Conservation (phyloP, 2,888 invertebrate species). For the Trisateles emortualis region DNA sequence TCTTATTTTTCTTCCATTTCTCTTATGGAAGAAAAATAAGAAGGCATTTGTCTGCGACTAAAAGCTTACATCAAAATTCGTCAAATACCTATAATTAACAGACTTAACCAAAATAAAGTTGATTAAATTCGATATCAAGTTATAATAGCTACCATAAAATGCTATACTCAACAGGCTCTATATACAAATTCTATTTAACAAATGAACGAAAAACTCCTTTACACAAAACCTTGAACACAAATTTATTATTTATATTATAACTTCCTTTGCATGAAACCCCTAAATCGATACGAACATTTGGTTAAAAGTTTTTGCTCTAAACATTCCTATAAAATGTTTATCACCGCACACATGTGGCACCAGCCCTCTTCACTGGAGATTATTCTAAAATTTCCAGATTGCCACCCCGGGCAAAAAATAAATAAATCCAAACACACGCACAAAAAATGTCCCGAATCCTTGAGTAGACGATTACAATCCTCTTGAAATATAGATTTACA, state of each 20-base stretch:
- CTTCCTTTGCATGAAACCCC: conserved; percentile 76
- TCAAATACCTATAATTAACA: no score
- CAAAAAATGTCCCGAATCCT: conserved; percentile 82
- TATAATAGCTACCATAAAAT: no score
- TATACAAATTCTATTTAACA: neutral
- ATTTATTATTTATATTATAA: conserved; percentile 76
- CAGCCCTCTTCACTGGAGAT: conserved; percentile 79
- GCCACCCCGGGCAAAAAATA: conserved; percentile 85
- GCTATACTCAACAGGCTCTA: no score
- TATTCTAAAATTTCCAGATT: conserved; percentile 86
- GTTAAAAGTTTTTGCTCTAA: conserved; percentile 80
- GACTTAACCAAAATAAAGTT: no score
- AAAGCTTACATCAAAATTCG: no score
- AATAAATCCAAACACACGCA: conserved; percentile 78
- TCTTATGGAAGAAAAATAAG: no score
- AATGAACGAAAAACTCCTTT: conserved; percentile 16
- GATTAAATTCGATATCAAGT: no score
- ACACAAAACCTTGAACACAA: conserved; percentile 42
- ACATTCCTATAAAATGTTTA: conserved; percentile 87
- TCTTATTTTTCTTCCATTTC: no score
- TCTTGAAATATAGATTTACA: conserved; percentile 78
- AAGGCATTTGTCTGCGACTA: no score
- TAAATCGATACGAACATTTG: conserved; percentile 81
- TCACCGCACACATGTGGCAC: conserved; percentile 81
- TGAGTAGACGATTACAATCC: conserved; percentile 74